Evolutionary conservation across 2,797 vertebrate species (phyloP), one percentile per base, ranked within the genome.

Genomic region (Enteromius viviparus): DNA sequence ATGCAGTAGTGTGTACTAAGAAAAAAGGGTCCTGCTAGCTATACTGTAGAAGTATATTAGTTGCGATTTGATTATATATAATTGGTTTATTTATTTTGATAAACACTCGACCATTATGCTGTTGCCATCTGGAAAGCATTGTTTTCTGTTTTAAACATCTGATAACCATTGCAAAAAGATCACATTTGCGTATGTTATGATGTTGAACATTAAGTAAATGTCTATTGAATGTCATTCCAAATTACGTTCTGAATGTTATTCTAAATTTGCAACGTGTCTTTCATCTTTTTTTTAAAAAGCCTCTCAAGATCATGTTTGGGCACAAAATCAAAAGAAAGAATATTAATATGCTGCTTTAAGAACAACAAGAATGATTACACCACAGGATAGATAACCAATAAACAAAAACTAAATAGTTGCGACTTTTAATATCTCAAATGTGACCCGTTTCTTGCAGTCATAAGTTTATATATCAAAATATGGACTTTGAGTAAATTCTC

Each of bases 11-110:
- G 21, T 34, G n/a, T 9, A 71, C 42, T 21, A 81, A 49, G 51
- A 62, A n/a, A 75, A 53, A 74, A 19, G 8, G n/a, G 29, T 17
- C 12, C 4, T 78, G 15, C 26, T 23, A 26, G 55, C 42, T n/a
- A 34, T 34, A 7, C 17, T 74, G 15, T 10, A 32, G 32, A 23
- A 45, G 6, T 7, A 8, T 15, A 71, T 29, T 49, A 71, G 15
- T 32, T 29, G 42, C 2, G 8, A 72, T 72, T 72, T 29, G 23
- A 19, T 11, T 29, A 53, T 12, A 29, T 75, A 4, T 15, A 0
- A 75, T 75, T n/a, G n/a, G 10, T 53, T 65, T 65, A 34, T 66
- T 78, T 78, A 62, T 65, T 45, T 49, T 78, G 58, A 49, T 10
- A 47, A 65, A 78, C 45, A 6, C 42, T 32, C 21, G 11, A 29